Evolutionary conservation across 1,140 invertebrate species (phyloP), one percentile per base, ranked within the genome.

Genomic region (Drosophila erecta): DNA sequence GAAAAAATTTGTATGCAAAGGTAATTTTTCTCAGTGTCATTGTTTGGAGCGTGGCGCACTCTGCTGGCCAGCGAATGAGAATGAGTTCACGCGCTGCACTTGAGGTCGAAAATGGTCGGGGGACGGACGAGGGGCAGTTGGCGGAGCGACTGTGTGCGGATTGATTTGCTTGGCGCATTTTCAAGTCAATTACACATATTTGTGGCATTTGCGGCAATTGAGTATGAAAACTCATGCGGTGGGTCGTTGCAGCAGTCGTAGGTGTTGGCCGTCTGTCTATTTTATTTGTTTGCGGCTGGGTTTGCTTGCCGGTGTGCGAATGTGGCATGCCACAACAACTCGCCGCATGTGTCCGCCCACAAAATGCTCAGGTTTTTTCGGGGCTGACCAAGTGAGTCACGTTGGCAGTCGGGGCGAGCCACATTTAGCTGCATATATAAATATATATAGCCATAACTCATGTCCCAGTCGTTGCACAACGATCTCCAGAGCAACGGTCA

Each of bases 151-250:
- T 50, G 69, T 66, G 57, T 65, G 79, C 51, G 75, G 83, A 86
- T 86, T 86, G 83, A 86, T 86, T 86, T 86, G 83, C 81, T 86
- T 79, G 83, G 54, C 75, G 79, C 75, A 83, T 87, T 86, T 86
- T 86, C 83, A 86, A 86, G 83, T 86, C 83, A 86, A 86, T 86
- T 86, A 86, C 83, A 86, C 83, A 86, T 86, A 87, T 86, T 86
- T 86, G 83, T 86, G 83, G 83, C 83, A 86, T 86, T 86, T 83
- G 83, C 65, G 83, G 83, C 79, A 86, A 86, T 86, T 86, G 71
- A 79, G 80, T 87, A 75, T 81, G 83, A 79, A 86, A 69, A 81
- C 67, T 75, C 76, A 73, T 83, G 83, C 71, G 83, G 84, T 87
- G 83, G 84, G 84, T 87, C 79, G 79, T 44, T 60, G 20, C 17